A percentile compares a stretch with the other conserved stretches of the same genome.
Conservation (phyloP, 2,797 vertebrate genomes). For the Crocidura indochinensis region DNA sequence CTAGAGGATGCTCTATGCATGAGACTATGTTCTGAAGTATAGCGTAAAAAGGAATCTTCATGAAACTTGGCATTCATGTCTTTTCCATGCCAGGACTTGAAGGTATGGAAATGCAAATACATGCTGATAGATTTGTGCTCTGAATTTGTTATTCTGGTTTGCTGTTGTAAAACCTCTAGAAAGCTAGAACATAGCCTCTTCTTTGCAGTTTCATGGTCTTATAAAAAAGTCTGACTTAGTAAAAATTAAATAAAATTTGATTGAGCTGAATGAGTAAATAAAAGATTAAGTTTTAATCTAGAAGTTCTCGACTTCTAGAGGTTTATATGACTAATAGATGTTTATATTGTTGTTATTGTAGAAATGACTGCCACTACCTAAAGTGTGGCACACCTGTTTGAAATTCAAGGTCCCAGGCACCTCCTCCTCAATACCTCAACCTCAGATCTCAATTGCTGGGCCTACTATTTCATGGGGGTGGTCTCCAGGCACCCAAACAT, state of each 20-base stretch:
- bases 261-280: conserved; percentile 50
- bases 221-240: neutral
- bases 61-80: neutral
- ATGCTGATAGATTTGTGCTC: no score
- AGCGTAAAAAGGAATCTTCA: neutral
- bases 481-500: no score
- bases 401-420: no score
- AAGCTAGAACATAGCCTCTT: neutral
- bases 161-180: neutral
- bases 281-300: conserved; percentile 15
- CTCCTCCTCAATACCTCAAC: no score
- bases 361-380: neutral
- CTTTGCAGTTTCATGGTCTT: conserved; percentile 1
- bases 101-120: neutral
- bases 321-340: neutral
- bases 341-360: neutral
- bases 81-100: neutral
- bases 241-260: conserved; percentile 43
- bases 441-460: no score
- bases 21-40: conserved; percentile 30
- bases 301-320: neutral
- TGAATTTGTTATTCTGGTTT: neutral
- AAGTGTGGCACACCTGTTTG: no score
- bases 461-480: no score
- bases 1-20: neutral